phyloP scores from a whole-genome alignment of 2,797 vertebrate species.

The Rhabdomys pumilio region DNA sequence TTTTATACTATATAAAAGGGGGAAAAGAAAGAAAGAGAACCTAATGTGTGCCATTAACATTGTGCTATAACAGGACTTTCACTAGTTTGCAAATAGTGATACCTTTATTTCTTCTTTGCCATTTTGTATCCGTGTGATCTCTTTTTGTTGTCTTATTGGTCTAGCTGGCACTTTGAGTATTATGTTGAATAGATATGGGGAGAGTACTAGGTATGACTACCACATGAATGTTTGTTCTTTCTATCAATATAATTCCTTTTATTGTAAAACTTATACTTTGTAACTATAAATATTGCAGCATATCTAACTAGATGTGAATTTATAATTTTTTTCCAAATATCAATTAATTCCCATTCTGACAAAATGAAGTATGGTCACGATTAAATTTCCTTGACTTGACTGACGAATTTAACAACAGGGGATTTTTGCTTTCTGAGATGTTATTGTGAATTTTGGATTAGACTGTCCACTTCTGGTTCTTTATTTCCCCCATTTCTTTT shows the following conservation, averaged over 20 bases:
- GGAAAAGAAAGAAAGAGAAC: no score
- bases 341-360: neutral
- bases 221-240: neutral
- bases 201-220: constrained; percentile 30
- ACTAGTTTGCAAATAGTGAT: no score
- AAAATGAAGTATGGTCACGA: neutral
- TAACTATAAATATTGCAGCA: neutral
- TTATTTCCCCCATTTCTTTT: neutral
- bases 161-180: no score
- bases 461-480: neutral
- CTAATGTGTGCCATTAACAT: neutral
- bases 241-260: constrained; percentile 20
- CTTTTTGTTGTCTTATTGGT: no score
- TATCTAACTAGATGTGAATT: neutral
- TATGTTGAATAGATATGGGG: no score
- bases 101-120: no score
- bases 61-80: neutral
- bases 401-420: neutral
- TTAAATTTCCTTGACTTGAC: neutral
- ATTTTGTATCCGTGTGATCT: no score
- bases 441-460: neutral
- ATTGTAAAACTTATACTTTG: neutral
- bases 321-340: neutral
- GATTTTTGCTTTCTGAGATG: neutral
- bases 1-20: no score